Conservation (phyloP, 2,888 invertebrate species). For the Catocala fraxini region DNA sequence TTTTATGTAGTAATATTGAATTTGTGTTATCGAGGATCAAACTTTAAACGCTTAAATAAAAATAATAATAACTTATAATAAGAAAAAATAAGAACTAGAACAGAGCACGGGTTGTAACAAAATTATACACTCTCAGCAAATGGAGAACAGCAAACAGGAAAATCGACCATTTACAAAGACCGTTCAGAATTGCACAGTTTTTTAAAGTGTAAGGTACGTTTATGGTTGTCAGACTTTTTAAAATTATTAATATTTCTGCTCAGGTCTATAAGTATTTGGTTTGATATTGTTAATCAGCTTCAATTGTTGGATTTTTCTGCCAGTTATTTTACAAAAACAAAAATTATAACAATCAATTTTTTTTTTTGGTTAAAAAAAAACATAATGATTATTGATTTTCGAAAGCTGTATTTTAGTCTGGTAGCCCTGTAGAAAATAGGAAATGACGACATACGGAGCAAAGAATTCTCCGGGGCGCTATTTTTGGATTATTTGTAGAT, state of each 20-base stretch:
- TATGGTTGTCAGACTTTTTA: conserved; percentile 34
- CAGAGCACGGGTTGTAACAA: conserved; percentile 75
- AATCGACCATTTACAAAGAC: conserved; percentile 83
- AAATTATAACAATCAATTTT: conserved; percentile 7
- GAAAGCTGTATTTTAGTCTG: conserved; percentile 34
- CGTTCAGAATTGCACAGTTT: conserved; percentile 65
- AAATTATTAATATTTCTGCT: conserved; percentile 25
- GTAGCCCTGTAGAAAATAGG: conserved; percentile 66
- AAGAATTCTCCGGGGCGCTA: conserved; percentile 74
- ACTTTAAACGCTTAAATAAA: conserved; percentile 75
- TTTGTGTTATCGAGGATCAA: conserved; percentile 67
- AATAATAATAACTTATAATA: conserved; percentile 84
- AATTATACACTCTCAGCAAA: conserved; percentile 82
- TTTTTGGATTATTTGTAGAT: conserved; percentile 80
- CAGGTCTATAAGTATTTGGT: conserved; percentile 3
- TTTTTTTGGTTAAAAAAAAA: conserved; percentile 21
- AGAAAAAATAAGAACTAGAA: conserved; percentile 77
- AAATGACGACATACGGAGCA: conserved; percentile 68
- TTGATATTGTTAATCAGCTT: neutral
- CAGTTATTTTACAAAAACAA: conserved; percentile 2
- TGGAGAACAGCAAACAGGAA: conserved; percentile 86
- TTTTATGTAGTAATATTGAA: conserved; percentile 79
- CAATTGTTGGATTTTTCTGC: conserved; percentile 11
- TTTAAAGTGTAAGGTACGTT: conserved; percentile 38
- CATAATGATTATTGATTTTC: conserved; percentile 39